Percentiles rank a stretch among this genome's conserved stretches.
Evolutionary conservation across 2,888 invertebrate genomes (phyloP).

Genomic region (Pasiphila rectangulata): DNA sequence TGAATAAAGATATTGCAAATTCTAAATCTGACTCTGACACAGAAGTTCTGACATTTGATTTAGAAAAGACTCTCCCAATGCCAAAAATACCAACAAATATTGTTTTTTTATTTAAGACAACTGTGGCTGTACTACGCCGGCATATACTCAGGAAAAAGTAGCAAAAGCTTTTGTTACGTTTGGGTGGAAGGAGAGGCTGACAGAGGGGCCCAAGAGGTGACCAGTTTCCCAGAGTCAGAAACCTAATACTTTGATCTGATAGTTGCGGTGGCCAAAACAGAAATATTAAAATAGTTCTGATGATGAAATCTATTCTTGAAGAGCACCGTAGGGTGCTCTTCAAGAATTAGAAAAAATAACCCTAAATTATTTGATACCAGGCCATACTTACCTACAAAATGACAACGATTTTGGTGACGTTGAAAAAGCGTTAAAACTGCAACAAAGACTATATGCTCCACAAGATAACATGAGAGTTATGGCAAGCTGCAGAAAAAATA

Average conservation of each 20-base stretch:
- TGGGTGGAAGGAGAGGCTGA: conserved; percentile 26
- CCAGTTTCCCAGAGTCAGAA: neutral
- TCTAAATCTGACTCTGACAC: neutral
- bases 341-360: neutral
- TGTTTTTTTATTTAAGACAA: conserved; percentile 18
- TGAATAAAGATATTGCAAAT: neutral
- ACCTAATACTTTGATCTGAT: neutral
- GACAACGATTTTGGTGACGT: too few relatives aligned
- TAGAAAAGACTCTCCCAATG: conserved; percentile 10
- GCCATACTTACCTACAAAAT: neutral
- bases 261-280: too few relatives aligned
- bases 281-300: too few relatives aligned
- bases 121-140: conserved; percentile 16
- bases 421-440: too few relatives aligned
- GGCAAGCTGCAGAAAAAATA: too few relatives aligned
- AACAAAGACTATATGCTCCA: too few relatives aligned
- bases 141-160: conserved; percentile 4
- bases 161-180: conserved; percentile 10
- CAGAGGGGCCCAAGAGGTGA: conserved; percentile 1
- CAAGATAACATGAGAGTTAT: too few relatives aligned
- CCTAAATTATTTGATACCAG: neutral
- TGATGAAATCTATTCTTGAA: neutral
- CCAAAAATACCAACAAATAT: conserved; percentile 11
- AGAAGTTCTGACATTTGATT: neutral
- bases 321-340: neutral